Percentiles rank a stretch among this genome's conserved stretches.
Evolutionary conservation across 2,113 vertebrate genomes (phyloP).

Genomic region (Emydocephalus ijimae): DNA sequence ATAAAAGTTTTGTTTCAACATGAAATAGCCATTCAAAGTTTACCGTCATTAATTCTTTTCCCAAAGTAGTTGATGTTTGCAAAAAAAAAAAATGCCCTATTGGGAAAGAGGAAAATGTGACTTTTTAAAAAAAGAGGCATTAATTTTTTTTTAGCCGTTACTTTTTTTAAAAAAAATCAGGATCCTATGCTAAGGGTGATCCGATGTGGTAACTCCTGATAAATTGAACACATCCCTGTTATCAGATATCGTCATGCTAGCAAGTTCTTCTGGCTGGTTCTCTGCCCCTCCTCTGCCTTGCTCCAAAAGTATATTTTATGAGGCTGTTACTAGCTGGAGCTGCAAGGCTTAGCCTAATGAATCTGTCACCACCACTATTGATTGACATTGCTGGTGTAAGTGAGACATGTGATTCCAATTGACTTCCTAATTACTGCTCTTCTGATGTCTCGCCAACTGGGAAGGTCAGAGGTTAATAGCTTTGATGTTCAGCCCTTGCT

Average conservation of each 20-base stretch:
- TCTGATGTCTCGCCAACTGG: slow-evolving; percentile 86
- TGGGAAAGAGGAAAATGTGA: slow-evolving; percentile 36
- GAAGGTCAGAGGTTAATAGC: slow-evolving; percentile 93
- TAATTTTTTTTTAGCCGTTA: too few species aligned
- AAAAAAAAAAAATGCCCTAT: slow-evolving; percentile 59
- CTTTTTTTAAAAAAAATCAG: slow-evolving; percentile 45
- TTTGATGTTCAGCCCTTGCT: slow-evolving; percentile 79
- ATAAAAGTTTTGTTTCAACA: slow-evolving; percentile 49
- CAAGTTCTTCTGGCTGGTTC: slow-evolving; percentile 68
- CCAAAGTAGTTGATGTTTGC: slow-evolving; percentile 56
- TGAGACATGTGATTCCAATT: slow-evolving; percentile 90
- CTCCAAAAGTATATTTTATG: slow-evolving; percentile 81
- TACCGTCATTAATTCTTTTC: slow-evolving; percentile 63
- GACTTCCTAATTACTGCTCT: slow-evolving; percentile 98
- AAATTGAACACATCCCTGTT: slow-evolving; percentile 79
- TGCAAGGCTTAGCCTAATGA: slow-evolving; percentile 83
- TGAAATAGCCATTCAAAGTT: slow-evolving; percentile 64
- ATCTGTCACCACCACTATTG: slow-evolving; percentile 85
- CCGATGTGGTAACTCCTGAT: slow-evolving; percentile 73
- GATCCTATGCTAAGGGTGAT: slow-evolving; percentile 68
- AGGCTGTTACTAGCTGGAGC: slow-evolving; percentile 77
- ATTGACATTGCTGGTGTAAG: slow-evolving; percentile 87
- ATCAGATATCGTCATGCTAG: slow-evolving; percentile 80
- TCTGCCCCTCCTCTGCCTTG: slow-evolving; percentile 61
- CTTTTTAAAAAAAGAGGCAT: not conserved